Conservation (phyloP, 30 jellyfish, hydroid and myxozoan species). For the Chironex yamaguchii region DNA sequence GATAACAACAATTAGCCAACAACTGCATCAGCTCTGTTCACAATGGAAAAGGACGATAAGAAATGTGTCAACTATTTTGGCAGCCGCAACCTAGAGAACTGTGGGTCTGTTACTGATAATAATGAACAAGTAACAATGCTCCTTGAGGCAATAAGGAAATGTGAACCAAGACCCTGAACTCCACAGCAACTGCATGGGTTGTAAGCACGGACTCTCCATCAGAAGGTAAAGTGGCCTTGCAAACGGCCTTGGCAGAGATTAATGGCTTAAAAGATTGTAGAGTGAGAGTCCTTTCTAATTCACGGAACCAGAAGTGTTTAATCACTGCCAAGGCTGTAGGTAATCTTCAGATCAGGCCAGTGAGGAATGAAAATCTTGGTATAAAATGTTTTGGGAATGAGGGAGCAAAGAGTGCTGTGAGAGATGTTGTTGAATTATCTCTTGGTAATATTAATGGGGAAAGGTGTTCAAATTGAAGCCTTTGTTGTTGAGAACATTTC, state of each 20-base stretch:
- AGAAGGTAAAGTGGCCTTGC: conserved; percentile 1
- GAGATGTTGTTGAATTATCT: too few relatives aligned
- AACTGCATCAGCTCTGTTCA: conserved; percentile 10
- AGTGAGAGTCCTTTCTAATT: conserved; percentile 1
- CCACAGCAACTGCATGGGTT: neutral
- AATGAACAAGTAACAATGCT: neutral
- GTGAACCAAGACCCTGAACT: neutral
- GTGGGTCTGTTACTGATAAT: neutral
- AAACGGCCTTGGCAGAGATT: conserved; percentile 7
- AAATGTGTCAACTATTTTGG: conserved; percentile 11
- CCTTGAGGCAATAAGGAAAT: neutral
- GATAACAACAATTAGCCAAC: neutral
- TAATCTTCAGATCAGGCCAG: neutral
- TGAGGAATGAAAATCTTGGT: neutral
- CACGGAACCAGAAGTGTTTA: conserved; percentile 3
- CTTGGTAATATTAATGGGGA: too few relatives aligned
- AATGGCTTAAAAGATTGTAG: conserved; percentile 1
- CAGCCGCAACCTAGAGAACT: neutral
- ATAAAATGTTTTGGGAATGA: neutral
- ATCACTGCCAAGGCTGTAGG: conserved; percentile 18
- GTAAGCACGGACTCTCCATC: neutral
- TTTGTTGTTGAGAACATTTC: too few relatives aligned
- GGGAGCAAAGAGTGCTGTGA: too few relatives aligned
- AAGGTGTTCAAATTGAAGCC: too few relatives aligned
- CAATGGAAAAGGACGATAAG: neutral